These are phyloP conservation scores for Seira sanloemensis DNA, from an alignment of 2,888 invertebrate genomes.

Conservation along the genomic window DNA sequence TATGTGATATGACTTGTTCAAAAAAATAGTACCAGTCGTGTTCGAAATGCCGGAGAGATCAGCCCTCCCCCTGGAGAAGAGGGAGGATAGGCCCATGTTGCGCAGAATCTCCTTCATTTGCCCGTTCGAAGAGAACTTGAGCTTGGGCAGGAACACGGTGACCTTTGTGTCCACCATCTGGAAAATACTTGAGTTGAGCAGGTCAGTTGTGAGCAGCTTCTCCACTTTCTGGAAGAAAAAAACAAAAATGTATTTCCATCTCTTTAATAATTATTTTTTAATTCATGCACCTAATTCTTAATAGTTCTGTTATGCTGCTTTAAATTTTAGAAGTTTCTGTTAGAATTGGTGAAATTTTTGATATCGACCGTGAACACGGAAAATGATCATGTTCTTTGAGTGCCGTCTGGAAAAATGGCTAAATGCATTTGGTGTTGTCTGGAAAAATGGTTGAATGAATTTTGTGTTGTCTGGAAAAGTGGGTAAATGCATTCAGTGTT, in stretches of 20 bases:
- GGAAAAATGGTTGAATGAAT: too few relatives aligned
- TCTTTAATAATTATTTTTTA: not conserved
- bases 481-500: too few relatives aligned
- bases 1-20: too few relatives aligned
- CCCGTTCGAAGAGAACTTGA: constrained; percentile 80
- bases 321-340: not conserved
- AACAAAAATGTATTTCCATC: constrained; percentile 13
- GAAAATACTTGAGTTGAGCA: constrained; percentile 33
- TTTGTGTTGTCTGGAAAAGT: too few relatives aligned
- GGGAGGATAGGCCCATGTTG: constrained; percentile 77
- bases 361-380: too few relatives aligned
- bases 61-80: constrained; percentile 81
- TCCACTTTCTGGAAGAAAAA: constrained; percentile 55
- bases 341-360: not conserved
- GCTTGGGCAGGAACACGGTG: constrained; percentile 80
- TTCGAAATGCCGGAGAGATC: constrained; percentile 84
- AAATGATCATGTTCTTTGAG: too few relatives aligned
- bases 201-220: constrained; percentile 7
- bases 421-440: too few relatives aligned
- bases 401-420: too few relatives aligned
- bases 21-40: constrained; percentile 79
- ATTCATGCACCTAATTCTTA: too few relatives aligned
- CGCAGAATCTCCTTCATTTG: constrained; percentile 65
- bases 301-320: too few relatives aligned
- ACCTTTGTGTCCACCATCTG: constrained; percentile 61